Conservation (phyloP, 1,140 invertebrate species). For the Eumaeus atala region DNA sequence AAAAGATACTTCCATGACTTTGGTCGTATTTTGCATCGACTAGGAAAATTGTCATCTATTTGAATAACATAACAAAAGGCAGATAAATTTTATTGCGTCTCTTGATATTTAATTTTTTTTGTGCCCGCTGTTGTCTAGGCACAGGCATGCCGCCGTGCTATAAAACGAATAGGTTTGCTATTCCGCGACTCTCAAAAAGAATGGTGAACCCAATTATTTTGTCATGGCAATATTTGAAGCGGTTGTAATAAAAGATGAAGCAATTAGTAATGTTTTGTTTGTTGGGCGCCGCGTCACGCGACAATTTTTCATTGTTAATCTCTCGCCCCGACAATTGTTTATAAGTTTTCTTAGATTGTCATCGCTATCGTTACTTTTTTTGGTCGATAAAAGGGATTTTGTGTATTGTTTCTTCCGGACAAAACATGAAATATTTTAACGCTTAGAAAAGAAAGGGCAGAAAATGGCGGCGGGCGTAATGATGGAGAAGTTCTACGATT, state of each 20-base stretch:
- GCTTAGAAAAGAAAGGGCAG: slow-evolving; percentile 1
- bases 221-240: slow-evolving; percentile 20
- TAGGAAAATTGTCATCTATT: no score
- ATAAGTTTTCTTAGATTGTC: slow-evolving; percentile 41
- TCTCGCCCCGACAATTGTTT: slow-evolving; percentile 36
- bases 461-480: slow-evolving; percentile 3
- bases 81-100: no score
- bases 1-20: no score
- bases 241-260: slow-evolving; percentile 35
- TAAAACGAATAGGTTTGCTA: no score
- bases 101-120: no score
- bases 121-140: not conserved
- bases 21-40: no score
- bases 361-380: slow-evolving; percentile 27
- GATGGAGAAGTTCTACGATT: slow-evolving; percentile 14
- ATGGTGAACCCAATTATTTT: slow-evolving; percentile 4
- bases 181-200: slow-evolving; percentile 1
- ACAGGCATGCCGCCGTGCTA: no score
- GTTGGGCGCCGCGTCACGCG: slow-evolving; percentile 25
- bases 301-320: slow-evolving; percentile 52
- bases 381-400: slow-evolving; percentile 17
- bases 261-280: slow-evolving; percentile 48
- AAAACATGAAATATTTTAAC: slow-evolving; percentile 5
- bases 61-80: no score
- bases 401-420: slow-evolving; percentile 6